Percentiles rank a stretch among this genome's conserved stretches.
These are phyloP conservation scores for Neodon shergylaensis DNA, from an alignment of 2,113 vertebrate genomes.

Conservation along the genomic window DNA sequence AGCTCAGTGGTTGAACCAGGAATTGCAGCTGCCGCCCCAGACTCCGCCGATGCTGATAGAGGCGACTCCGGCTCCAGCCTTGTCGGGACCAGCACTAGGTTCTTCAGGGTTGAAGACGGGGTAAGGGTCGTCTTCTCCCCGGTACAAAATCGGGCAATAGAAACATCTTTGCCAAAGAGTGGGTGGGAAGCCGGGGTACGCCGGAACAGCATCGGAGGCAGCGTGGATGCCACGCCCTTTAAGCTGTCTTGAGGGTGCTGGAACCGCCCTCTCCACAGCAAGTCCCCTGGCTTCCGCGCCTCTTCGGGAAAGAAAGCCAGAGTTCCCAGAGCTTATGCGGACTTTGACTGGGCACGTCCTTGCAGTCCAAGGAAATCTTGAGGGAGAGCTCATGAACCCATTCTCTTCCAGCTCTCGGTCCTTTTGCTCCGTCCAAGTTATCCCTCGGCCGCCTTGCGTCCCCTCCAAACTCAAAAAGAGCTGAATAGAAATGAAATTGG, in stretches of 20 bases:
- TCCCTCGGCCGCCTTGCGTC: not conserved
- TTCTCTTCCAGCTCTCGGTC: not conserved
- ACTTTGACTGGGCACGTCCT: not conserved
- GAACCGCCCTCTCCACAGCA: not conserved
- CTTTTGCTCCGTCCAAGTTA: not conserved
- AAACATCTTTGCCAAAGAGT: slow-evolving; percentile 2
- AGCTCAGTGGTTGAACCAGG: not conserved
- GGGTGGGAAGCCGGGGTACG: not conserved
- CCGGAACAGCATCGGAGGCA: not conserved
- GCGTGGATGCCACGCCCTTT: not conserved
- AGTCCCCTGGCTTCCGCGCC: not conserved
- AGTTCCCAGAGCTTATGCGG: not conserved
- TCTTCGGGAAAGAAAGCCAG: not conserved
- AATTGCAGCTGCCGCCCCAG: not conserved
- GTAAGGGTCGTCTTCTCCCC: slow-evolving; percentile 33
- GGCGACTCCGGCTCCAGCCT: not conserved
- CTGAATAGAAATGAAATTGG: not conserved
- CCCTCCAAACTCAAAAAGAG: not conserved
- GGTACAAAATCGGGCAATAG: slow-evolving; percentile 42
- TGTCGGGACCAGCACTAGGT: not conserved
- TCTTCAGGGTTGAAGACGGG: slow-evolving; percentile 36
- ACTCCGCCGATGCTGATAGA: not conserved
- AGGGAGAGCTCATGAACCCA: not conserved
- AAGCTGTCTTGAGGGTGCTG: not conserved
- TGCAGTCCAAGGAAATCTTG: not conserved